Conservation (phyloP, 2,113 vertebrate genomes). For the Donacobius atricapilla region DNA sequence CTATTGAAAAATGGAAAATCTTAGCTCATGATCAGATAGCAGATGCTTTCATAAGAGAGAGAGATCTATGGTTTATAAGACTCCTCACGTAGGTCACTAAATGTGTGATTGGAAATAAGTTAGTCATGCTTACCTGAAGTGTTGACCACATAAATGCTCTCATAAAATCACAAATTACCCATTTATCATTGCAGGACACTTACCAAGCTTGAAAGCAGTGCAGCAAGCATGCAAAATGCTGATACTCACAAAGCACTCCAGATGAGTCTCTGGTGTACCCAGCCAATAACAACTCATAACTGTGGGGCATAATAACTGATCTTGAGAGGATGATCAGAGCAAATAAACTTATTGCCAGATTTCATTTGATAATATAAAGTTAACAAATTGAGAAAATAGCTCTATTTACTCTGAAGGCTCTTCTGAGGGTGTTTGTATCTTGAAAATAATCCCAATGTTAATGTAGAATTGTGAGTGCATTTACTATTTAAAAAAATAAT, state of each 20-base stretch:
- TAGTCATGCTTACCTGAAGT: background rate
- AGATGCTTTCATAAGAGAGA: background rate
- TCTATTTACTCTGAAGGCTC: background rate
- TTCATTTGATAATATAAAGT: background rate
- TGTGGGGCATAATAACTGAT: background rate
- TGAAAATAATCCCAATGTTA: conserved; percentile 46
- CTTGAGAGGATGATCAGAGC: background rate
- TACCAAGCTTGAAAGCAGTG: background rate
- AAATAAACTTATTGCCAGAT: background rate
- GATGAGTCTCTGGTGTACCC: background rate
- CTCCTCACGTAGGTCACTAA: background rate
- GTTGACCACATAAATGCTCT: background rate
- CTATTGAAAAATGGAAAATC: background rate
- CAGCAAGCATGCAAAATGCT: background rate
- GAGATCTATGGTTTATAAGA: background rate
- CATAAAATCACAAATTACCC: background rate
- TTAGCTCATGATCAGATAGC: background rate
- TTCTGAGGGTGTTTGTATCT: conserved; percentile 8
- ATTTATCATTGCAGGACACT: background rate
- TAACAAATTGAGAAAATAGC: background rate
- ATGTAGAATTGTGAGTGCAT: conserved; percentile 9
- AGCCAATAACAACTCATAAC: background rate
- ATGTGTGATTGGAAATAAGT: background rate
- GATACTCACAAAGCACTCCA: background rate
- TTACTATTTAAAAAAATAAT: conserved; percentile 34